These are phyloP conservation scores for Lordiphosa collinella DNA, from an alignment of 1,140 invertebrate species.

Conservation along the genomic window DNA sequence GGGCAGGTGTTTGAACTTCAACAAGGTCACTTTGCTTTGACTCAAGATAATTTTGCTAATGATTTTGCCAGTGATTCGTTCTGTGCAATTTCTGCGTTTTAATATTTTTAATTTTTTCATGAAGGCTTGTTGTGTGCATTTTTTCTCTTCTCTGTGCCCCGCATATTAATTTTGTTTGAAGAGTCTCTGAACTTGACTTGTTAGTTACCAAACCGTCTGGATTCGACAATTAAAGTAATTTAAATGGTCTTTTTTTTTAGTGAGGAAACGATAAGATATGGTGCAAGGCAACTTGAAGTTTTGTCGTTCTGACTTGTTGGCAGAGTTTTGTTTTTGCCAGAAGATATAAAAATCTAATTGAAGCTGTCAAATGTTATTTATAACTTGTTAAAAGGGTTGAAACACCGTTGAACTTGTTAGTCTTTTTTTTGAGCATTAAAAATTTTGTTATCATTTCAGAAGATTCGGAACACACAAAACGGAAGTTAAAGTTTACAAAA, in stretches of 20 bases:
- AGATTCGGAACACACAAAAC: no score
- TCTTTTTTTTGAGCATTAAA: no score
- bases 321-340: no score
- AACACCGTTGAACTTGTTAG: no score
- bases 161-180: conserved; percentile 7
- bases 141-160: conserved; percentile 1
- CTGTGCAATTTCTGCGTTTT: neutral
- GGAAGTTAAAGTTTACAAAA: no score
- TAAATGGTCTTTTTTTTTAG: conserved; percentile 3
- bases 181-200: neutral
- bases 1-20: conserved; percentile 70
- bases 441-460: no score
- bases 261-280: conserved; percentile 24
- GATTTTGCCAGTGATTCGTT: conserved; percentile 8
- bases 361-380: no score
- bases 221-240: conserved; percentile 17
- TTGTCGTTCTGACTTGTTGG: no score
- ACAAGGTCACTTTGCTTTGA: conserved; percentile 44
- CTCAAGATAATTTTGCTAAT: conserved; percentile 30
- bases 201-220: neutral
- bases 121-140: conserved; percentile 5
- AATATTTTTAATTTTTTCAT: neutral
- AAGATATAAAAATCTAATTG: no score
- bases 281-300: neutral
- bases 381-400: no score